Evolutionary conservation across 2,797 vertebrate genomes (phyloP), one percentile per base, ranked within the genome.

Genomic region (Lateolabrax maculatus): DNA sequence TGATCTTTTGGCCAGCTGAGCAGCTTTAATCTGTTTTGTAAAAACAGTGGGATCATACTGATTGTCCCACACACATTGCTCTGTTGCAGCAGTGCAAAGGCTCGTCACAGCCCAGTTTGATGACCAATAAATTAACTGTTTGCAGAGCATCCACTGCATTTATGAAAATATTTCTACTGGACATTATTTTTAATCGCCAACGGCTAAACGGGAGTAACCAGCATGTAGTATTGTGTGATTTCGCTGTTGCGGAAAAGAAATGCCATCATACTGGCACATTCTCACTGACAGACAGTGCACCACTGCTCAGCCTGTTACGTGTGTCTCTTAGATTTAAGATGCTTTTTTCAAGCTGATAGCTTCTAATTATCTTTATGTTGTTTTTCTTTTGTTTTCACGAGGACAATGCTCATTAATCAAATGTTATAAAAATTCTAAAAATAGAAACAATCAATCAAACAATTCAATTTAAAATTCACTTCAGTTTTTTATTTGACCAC

Each of bases 11-110:
- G 79, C 79, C 76, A 80, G 75, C 81, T 80, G 75, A 84, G 75
- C 72, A 36, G 82, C 91, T 89, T 84, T 87, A 84, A 89, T 89
- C 83, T 87, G 83, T 80, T 91, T 87, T 86, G 83, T 77, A 41
- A 57, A 87, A 83, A n/a, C n/a, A 85, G 85, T 73, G 72, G 81
- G 70, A 89, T 87, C 69, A 36, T 3, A 67, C 83, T 81, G 83
- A 83, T 84, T 77, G 74, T 71, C 70, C 83, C 76, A 77, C 90
- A 88, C 83, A 55, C 77, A 34, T 34, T 55, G 77, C 72, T 74
- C 56, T 81, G 69, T 69, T 79, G 85, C 84, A 74, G 84, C 79
- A 25, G 36, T 71, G 49, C 52, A 61, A 71, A 70, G 39, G 61
- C 73, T 31, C 15, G 36, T 85, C 80, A 55, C 65, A 65, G 76